These are phyloP conservation scores for Muricea muricata DNA, from an alignment of 92 coral and sea anemone genomes.

Conservation along the genomic window DNA sequence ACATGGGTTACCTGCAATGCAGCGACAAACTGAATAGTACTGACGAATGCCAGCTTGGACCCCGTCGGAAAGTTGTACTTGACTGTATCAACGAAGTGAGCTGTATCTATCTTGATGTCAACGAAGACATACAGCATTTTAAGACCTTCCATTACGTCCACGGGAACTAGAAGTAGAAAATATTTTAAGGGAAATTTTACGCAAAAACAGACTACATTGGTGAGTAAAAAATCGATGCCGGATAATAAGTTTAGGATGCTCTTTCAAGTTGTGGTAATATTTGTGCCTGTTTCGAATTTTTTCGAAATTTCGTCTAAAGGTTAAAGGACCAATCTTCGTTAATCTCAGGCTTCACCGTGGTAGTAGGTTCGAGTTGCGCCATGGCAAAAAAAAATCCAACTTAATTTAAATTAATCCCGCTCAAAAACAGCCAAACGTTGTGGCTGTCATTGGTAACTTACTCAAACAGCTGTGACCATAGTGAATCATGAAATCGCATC, in stretches of 20 bases:
- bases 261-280: too few species aligned
- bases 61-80: slow-evolving; percentile 78
- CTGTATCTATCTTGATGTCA: slow-evolving; percentile 88
- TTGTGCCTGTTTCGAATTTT: too few species aligned
- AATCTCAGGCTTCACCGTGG: too few species aligned
- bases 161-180: slow-evolving; percentile 69
- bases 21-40: slow-evolving; percentile 96
- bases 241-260: too few species aligned
- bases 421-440: too few species aligned
- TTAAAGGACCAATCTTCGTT: too few species aligned
- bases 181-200: too few species aligned
- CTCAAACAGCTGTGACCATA: slow-evolving; percentile 97
- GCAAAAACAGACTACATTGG: too few species aligned
- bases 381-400: not conserved
- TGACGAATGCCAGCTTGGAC: slow-evolving; percentile 78
- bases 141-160: slow-evolving; percentile 87
- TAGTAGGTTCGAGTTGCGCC: too few species aligned
- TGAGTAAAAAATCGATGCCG: too few species aligned
- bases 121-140: slow-evolving; percentile 98
- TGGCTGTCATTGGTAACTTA: slow-evolving; percentile 1
- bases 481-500: slow-evolving; percentile 92
- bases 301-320: too few species aligned
- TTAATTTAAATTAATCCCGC: not conserved
- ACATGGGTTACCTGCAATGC: slow-evolving; percentile 98
- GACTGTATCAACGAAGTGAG: slow-evolving; percentile 86